Conservation (phyloP, 2,888 invertebrate species). For the Tipula helvola region DNA sequence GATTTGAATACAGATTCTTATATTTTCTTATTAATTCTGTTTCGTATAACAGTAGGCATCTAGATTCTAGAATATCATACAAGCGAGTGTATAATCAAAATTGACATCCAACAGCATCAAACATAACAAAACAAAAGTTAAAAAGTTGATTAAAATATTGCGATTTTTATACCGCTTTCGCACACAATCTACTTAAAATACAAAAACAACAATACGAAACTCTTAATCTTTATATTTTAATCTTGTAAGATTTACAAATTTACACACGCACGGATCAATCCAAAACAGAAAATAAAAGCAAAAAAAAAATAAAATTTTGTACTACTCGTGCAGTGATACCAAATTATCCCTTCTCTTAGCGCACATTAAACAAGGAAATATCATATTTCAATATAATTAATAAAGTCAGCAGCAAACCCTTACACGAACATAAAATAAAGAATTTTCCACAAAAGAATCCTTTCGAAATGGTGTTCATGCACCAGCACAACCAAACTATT, state of each 20-base stretch:
- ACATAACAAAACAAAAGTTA: not conserved
- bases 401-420: not conserved
- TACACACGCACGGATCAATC: not conserved
- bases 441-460: not conserved
- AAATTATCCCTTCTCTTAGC: not conserved
- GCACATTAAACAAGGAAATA: not conserved
- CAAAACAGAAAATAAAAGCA: not conserved
- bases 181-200: not conserved
- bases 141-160: not conserved
- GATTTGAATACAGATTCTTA: too few species aligned
- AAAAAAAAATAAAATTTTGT: not conserved
- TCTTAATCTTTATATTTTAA: not conserved
- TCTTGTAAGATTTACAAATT: not conserved
- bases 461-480: not conserved
- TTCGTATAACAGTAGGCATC: not conserved
- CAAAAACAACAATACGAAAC: not conserved
- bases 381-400: not conserved
- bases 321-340: not conserved
- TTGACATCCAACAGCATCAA: not conserved
- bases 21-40: too few species aligned
- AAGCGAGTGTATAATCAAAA: not conserved
- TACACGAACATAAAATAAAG: not conserved
- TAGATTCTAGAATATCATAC: not conserved
- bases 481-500: not conserved
- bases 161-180: not conserved